Percentiles rank a stretch among this genome's conserved stretches.
phyloP scores from a whole-genome alignment of 1,140 invertebrate genomes.

The Hylaeus volcanicus region DNA sequence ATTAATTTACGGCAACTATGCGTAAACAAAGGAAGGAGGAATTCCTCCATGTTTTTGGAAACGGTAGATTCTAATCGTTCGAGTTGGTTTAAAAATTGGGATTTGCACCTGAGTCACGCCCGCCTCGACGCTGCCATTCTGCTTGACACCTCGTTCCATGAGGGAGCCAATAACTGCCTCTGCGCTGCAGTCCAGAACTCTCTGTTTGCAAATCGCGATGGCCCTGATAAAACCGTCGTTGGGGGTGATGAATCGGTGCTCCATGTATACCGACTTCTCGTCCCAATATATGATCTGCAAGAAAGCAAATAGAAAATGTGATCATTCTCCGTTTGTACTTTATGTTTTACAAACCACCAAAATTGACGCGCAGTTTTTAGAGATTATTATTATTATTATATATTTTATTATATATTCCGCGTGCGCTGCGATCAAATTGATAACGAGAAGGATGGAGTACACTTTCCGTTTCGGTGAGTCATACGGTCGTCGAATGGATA shows the following conservation, averaged over 20 bases:
- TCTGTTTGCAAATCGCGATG: slow-evolving; percentile 88
- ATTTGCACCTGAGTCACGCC: slow-evolving; percentile 73
- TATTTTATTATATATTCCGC: neutral
- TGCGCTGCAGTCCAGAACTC: slow-evolving; percentile 87
- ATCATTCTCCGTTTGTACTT: neutral
- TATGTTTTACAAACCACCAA: no score
- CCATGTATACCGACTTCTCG: slow-evolving; percentile 90
- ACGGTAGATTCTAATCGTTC: neutral
- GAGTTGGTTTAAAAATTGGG: neutral
- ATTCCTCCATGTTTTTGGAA: neutral
- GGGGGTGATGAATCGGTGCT: slow-evolving; percentile 90
- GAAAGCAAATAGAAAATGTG: neutral
- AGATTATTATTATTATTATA: no score
- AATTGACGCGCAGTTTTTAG: no score
- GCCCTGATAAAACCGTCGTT: slow-evolving; percentile 90
- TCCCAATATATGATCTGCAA: slow-evolving; percentile 91
- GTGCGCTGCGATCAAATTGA: slow-evolving; percentile 6
- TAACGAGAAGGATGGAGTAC: slow-evolving; percentile 14
- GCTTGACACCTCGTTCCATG: slow-evolving; percentile 74
- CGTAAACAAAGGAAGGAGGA: no score
- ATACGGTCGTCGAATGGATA: slow-evolving; percentile 8
- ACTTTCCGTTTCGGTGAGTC: slow-evolving; percentile 29
- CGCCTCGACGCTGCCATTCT: slow-evolving; percentile 73
- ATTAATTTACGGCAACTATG: neutral
- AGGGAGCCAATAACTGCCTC: slow-evolving; percentile 80